phyloP scores from a whole-genome alignment of 37 sponge, comb jelly and placozoan species.

The Bolinopsis microptera region DNA sequence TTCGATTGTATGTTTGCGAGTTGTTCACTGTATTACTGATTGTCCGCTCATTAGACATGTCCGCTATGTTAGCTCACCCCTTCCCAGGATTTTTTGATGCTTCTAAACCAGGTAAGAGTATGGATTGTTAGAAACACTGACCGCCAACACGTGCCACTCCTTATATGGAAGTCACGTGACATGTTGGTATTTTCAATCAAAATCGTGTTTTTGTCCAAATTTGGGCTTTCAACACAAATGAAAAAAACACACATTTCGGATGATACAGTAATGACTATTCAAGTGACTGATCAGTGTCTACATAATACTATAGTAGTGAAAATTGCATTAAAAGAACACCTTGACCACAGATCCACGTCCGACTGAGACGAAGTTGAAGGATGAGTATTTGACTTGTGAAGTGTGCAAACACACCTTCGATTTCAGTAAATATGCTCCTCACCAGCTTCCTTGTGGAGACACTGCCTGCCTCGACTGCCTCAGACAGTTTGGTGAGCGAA shows the following conservation, averaged over 20 bases:
- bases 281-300: too few species aligned
- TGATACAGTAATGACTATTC: too few species aligned
- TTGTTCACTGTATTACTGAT: not conserved
- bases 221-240: too few species aligned
- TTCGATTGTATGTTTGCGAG: not conserved
- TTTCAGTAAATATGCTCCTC: slow-evolving; percentile 60
- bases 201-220: too few species aligned
- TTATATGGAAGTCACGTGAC: too few species aligned
- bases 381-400: slow-evolving; percentile 33
- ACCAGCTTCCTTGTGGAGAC: slow-evolving; percentile 49
- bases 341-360: slow-evolving; percentile 11
- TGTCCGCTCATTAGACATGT: not conserved
- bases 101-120: not conserved
- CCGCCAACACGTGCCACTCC: not conserved
- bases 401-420: slow-evolving; percentile 34
- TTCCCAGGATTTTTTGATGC: not conserved
- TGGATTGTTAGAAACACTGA: not conserved
- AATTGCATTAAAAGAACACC: too few species aligned
- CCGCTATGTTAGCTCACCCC: not conserved
- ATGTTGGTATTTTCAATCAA: too few species aligned
- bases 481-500: slow-evolving; percentile 14
- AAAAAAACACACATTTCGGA: too few species aligned
- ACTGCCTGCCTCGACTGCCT: slow-evolving; percentile 57
- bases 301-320: too few species aligned
- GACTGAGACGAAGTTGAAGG: not conserved